These are phyloP conservation scores for Bombyx mandarina DNA, from an alignment of 1,140 invertebrate genomes.

Conservation along the genomic window DNA sequence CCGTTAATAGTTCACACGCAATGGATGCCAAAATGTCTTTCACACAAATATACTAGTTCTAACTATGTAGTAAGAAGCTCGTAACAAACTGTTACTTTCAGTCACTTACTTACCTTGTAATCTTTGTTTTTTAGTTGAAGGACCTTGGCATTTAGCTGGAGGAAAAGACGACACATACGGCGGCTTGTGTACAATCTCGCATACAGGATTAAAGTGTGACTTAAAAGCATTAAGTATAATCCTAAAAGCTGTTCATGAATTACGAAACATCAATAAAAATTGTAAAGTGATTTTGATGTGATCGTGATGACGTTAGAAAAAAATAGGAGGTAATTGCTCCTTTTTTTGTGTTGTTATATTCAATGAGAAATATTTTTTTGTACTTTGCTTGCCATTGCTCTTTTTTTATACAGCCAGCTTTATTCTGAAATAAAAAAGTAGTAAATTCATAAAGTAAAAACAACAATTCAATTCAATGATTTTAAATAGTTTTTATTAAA, in stretches of 20 bases:
- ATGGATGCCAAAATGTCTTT: background rate
- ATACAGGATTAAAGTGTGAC: slow-evolving; percentile 15
- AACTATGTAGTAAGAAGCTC: slow-evolving; percentile 2
- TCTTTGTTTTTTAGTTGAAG: slow-evolving; percentile 19
- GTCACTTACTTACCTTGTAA: slow-evolving; percentile 17
- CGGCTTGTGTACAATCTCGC: slow-evolving; percentile 7
- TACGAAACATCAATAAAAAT: slow-evolving; percentile 7
- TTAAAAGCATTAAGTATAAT: slow-evolving; percentile 23
- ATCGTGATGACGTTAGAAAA: no score
- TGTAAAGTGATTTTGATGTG: no score
- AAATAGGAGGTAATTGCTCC: no score
- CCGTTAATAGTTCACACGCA: background rate
- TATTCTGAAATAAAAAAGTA: no score
- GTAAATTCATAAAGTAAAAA: no score
- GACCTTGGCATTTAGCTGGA: slow-evolving; percentile 43
- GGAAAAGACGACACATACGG: slow-evolving; percentile 31
- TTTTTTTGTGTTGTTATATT: no score
- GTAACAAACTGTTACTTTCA: slow-evolving; percentile 17
- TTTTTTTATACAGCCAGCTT: no score
- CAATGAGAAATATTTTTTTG: no score
- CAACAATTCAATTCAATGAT: no score
- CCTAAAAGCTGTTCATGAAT: slow-evolving; percentile 23
- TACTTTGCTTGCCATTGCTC: no score
- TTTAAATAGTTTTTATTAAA: no score
- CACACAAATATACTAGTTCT: background rate